Evolutionary conservation across 2,113 vertebrate species (phyloP), one percentile per base, ranked within the genome.

Genomic region (Lagenorhynchus albirostris): DNA sequence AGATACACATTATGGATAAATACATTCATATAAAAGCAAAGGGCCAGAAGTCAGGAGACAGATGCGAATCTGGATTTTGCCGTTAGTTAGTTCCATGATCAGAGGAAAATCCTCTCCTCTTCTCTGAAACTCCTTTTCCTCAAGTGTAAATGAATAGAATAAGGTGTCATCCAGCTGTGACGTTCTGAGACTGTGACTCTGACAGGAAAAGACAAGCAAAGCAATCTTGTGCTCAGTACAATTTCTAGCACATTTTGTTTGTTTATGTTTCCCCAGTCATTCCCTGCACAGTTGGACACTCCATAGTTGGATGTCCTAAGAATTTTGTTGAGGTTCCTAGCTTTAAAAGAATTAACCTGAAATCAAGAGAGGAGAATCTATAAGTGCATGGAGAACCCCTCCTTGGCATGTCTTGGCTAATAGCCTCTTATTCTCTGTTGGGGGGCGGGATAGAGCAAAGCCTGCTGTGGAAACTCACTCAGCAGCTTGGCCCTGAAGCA

Each of bases 311-410:
- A 83, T 18, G 8, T 76, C 79, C 33, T 68, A 53, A 86, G 65
- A 31, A 36, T 67, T 76, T 21, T 8, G 60, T 77, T 89, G 79
- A 92, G 88, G 33, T 68, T 31, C 93, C 93, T 96, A 95, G 33
- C 47, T 44, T 58, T 91, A 60, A 97, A 87, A 94, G 85, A 94
- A 87, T 95, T 73, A 96, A 96, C 31, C 93, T 90, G 26, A 98
- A 96, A 97, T 60, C 70, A 71, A 70, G 11, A 62, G 38, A 89
- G 86, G 80, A 93, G 68, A 90, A 70, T 71, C 68, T 77, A 0
- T 85, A 80, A 93, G 21, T 95, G 38, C 88, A 68, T 91, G 73
- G 26, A 91, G 80, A 76, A 36, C 21, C 25, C 15, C 79, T 29
- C 95, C 44, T 65, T 76, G 38, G 73, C 65, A n/a, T 31, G 41